Evolutionary conservation across 2,113 vertebrate genomes (phyloP).

Genomic region (Pygoscelis adeliae): DNA sequence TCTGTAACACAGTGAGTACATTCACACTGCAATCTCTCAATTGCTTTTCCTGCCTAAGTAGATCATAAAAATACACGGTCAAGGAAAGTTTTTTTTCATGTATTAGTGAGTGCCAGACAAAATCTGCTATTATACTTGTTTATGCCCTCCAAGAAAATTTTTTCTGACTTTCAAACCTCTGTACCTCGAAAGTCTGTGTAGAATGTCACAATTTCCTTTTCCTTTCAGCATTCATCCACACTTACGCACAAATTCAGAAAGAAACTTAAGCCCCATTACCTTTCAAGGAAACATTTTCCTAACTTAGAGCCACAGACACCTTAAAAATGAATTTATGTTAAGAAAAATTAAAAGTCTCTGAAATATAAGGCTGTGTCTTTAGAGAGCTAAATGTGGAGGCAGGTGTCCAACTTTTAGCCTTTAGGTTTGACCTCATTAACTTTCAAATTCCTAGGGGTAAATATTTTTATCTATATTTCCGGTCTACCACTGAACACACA

Average conservation of each 20-base stretch:
- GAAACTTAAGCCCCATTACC: background rate
- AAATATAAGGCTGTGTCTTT: background rate
- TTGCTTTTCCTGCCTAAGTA: slow-evolving; percentile 6
- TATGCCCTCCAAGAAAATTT: background rate
- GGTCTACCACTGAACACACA: background rate
- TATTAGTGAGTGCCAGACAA: background rate
- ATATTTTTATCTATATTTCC: background rate
- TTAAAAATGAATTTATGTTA: background rate
- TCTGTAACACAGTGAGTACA: background rate
- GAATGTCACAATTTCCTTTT: background rate
- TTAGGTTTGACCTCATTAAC: background rate
- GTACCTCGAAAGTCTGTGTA: background rate
- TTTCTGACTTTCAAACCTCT: background rate
- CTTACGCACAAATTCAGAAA: background rate
- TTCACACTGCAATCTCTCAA: background rate
- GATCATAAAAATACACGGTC: background rate
- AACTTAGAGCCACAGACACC: background rate
- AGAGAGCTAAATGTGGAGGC: background rate
- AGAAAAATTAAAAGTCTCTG: background rate
- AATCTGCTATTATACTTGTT: slow-evolving; percentile 20
- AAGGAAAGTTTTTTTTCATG: background rate
- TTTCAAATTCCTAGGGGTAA: background rate
- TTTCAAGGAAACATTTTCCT: slow-evolving; percentile 9
- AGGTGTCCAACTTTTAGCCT: background rate
- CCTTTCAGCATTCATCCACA: background rate